These are phyloP conservation scores for Notiomystis cincta DNA, from an alignment of 2,113 vertebrate species.

Conservation along the genomic window DNA sequence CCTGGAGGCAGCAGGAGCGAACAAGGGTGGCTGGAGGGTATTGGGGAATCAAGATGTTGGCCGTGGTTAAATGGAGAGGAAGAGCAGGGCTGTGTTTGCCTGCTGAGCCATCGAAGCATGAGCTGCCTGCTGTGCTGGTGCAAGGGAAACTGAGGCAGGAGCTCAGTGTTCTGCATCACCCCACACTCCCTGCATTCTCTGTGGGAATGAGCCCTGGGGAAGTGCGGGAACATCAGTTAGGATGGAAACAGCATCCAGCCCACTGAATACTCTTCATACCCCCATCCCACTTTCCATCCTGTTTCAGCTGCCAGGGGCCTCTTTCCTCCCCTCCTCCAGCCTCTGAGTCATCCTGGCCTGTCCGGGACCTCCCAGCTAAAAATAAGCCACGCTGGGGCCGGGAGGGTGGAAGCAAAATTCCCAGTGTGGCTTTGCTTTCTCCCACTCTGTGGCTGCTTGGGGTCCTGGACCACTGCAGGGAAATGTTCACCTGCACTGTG, in stretches of 20 bases:
- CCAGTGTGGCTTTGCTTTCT: background rate
- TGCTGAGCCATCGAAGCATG: fast-evolving
- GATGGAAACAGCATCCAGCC: background rate
- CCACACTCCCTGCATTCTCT: background rate
- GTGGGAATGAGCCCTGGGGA: background rate
- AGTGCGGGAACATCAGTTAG: background rate
- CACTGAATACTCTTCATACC: background rate
- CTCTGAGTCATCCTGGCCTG: constrained; percentile 51
- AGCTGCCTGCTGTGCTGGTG: background rate
- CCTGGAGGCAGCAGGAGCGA: background rate
- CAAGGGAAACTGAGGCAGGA: background rate
- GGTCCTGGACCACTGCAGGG: background rate
- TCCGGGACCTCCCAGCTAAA: constrained; percentile 47
- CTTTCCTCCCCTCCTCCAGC: constrained; percentile 35
- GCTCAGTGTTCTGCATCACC: background rate
- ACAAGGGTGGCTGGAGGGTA: background rate
- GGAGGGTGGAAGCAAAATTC: constrained; percentile 30
- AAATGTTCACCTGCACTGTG: background rate
- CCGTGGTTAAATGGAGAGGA: background rate
- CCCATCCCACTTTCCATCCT: background rate
- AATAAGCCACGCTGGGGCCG: constrained; percentile 47
- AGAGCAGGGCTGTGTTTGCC: background rate
- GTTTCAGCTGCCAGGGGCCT: background rate
- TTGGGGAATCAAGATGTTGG: background rate
- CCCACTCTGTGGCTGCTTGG: background rate